Base-by-base conservation (phyloP, 2,797 vertebrate species). In the Pelodytes ibericus region DNA sequence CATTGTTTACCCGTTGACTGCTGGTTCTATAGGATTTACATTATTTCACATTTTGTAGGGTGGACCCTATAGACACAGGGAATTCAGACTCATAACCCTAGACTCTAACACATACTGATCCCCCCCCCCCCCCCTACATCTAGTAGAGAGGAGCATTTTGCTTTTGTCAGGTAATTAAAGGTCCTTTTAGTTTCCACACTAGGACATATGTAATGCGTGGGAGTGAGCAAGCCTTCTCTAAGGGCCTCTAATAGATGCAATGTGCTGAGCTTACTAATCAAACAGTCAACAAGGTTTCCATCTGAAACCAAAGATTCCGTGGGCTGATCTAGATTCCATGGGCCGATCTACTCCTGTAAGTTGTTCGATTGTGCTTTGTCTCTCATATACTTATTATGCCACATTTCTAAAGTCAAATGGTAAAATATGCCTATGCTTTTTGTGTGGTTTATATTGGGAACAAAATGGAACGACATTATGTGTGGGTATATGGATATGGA, bases 101-200 rank as follows among this genome's bases (percentile, higher is more conserved):
- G 84, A 87, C 79, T 70, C 82, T 86, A 84, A 81, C 88, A 83
- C 84, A 83, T 83, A 87, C 90, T 90, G 88, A 80, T 85, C 82
- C 77, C 31, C 33, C 33, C 1, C 15, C 36, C 78, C 82, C 87
- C n/a, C n/a, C n/a, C n/a, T 44, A 36, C 11, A 36, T 74, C 84
- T 85, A 86, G 75, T 87, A 89, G 80, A 88, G 87, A 86, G 87
- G 74, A 87, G 80, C 77, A 82, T 77, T 85, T 87, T 87, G 87
- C 82, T 82, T 88, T 91, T 91, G 92, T 91, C 92, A 94, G 93
- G 93, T 94, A 94, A 95, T 91, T 84, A 88, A 81, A 86, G 84
- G 85, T 22, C 85, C 89, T 93, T 92, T 90, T 81, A 84, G 86
- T 87, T 87, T 88, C 81, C 89, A 86, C 85, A 86, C 85, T 81